Base-by-base conservation (phyloP, 2,888 invertebrate species). In the Ptilodon capucinus region DNA sequence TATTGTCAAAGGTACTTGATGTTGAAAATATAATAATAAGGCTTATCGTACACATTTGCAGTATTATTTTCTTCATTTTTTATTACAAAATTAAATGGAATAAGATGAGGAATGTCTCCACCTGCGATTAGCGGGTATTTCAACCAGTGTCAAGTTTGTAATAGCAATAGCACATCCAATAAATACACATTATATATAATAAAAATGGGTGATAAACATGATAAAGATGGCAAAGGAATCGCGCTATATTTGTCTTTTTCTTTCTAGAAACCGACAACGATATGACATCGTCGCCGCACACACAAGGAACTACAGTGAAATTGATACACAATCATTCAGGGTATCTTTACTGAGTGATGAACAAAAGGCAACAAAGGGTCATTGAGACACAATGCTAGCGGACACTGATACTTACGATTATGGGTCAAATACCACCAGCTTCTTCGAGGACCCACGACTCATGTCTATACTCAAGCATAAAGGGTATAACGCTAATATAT, bases 401-500 rank as follows among this genome's bases (percentile, higher is more conserved):
- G 81, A 77, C 71, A 81, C 84, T 64, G 81, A 78, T 55, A 64
- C 75, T n/a, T 74, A 71, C 41, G 62, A 60, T 54, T 71, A 68
- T 51, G 56, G 38, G 56, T 59, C 57, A 18, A 50, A 49, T 25
- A 64, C 54, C 2, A 54, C 67, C 11, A 81, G 76, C 41, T 76
- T 71, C 23, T 78, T 84, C 39, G 85, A 86, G 43, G 83, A 88
- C 35, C 75, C 85, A 3, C 72, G 75, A 30, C 73, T 90, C 35
- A 72, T 83, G 50, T 82, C 85, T 0, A 71, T 88, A 9, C 64
- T 89, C 9, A 83, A 82, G 50, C 65, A 81, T 32, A 75, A 71
- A 44, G 81, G 80, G 0, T 73, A 77, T 42, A 78, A 74, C 13
- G 64, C 73, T 0, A 83, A 75, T 50, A 76, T 90, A 13, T 80